Evolutionary conservation across 2,113 vertebrate species (phyloP).

Genomic region (Hemiprocne comata): DNA sequence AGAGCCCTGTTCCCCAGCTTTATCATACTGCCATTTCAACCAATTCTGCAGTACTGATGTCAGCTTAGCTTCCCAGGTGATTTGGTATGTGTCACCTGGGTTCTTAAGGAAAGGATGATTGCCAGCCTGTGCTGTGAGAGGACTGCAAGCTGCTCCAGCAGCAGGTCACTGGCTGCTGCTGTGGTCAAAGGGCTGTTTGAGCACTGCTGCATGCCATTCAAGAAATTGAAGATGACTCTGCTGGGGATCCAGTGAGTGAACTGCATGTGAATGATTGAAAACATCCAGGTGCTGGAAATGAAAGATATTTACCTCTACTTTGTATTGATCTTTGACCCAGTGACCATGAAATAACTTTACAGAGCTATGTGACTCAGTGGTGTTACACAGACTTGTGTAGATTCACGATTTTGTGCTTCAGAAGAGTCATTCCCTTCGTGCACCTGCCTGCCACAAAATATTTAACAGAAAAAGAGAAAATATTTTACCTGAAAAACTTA

Average conservation of each 20-base stretch:
- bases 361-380: background rate
- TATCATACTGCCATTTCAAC: background rate
- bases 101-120: background rate
- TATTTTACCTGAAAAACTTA: background rate
- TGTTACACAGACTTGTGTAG: background rate
- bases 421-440: background rate
- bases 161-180: background rate
- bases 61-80: background rate
- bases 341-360: background rate
- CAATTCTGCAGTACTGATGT: background rate
- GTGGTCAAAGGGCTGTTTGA: accelerated
- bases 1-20: background rate
- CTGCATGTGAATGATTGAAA: background rate
- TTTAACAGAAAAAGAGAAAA: no score
- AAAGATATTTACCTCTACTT: background rate
- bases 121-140: background rate
- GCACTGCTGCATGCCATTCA: background rate
- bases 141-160: background rate
- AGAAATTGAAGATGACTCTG: background rate
- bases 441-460: accelerated
- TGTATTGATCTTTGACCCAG: background rate
- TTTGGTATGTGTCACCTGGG: background rate
- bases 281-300: background rate
- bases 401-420: accelerated
- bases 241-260: background rate